phyloP scores from a whole-genome alignment of 2,797 vertebrate species.

The Poecile montanus region DNA sequence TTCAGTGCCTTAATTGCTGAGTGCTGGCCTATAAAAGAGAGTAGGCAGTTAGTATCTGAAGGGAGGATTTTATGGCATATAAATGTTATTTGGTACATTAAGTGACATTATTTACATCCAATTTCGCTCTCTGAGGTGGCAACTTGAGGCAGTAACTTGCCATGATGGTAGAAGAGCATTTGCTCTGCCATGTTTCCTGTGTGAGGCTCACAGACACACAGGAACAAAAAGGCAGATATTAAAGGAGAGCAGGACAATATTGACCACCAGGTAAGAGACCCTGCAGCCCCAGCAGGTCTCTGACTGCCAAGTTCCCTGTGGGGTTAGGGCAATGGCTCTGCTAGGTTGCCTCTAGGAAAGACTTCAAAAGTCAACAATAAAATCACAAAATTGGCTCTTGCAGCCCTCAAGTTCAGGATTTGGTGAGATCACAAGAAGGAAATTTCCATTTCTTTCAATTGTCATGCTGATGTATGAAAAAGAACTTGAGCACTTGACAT shows the following conservation, averaged over 20 bases:
- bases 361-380: background rate
- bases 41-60: constrained; percentile 40
- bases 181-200: background rate
- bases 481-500: background rate
- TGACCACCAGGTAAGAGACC: background rate
- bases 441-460: constrained; percentile 20
- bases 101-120: constrained; percentile 56
- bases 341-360: background rate
- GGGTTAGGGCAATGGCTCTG: background rate
- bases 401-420: background rate
- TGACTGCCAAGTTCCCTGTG: background rate
- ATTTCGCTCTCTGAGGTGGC: constrained; percentile 27
- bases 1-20: constrained; percentile 56
- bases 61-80: constrained; percentile 45
- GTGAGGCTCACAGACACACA: background rate
- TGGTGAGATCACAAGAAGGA: constrained; percentile 1
- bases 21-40: constrained; percentile 33
- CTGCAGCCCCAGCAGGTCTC: background rate
- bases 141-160: background rate
- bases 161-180: background rate
- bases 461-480: background rate
- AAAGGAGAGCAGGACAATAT: background rate
- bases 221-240: background rate
- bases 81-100: constrained; percentile 52
- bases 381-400: background rate